phyloP scores from a whole-genome alignment of 1,140 invertebrate genomes.

The Teleogryllus occipitalis region DNA sequence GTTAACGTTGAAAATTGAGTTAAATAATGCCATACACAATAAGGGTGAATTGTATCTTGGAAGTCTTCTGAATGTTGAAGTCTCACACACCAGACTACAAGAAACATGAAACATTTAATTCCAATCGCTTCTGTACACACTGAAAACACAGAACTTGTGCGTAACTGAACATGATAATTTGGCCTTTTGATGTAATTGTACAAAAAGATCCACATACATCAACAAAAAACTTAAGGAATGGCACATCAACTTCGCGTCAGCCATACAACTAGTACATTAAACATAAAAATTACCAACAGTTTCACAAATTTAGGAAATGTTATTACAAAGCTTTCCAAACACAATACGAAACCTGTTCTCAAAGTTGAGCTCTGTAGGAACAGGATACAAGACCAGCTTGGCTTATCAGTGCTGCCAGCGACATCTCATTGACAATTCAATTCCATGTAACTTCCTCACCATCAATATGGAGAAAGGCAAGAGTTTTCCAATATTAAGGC shows the following conservation, averaged over 20 bases:
- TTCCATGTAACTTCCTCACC: neutral
- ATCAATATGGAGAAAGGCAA: neutral
- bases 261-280: neutral
- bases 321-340: neutral
- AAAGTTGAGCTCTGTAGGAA: neutral
- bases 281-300: neutral
- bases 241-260: neutral
- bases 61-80: neutral
- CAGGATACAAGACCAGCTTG: neutral
- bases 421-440: neutral
- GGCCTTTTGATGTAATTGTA: neutral
- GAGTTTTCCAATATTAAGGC: neutral
- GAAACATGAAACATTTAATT: neutral
- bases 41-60: neutral
- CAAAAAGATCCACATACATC: constrained; percentile 1
- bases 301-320: neutral
- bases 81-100: neutral
- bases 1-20: too few relatives aligned
- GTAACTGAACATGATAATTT: neutral
- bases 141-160: neutral
- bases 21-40: too few relatives aligned
- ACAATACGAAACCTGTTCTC: neutral
- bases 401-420: neutral
- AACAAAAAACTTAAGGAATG: neutral
- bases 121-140: neutral